Base-by-base conservation (phyloP, 2,113 vertebrate species). In the Syrmaticus mikado region DNA sequence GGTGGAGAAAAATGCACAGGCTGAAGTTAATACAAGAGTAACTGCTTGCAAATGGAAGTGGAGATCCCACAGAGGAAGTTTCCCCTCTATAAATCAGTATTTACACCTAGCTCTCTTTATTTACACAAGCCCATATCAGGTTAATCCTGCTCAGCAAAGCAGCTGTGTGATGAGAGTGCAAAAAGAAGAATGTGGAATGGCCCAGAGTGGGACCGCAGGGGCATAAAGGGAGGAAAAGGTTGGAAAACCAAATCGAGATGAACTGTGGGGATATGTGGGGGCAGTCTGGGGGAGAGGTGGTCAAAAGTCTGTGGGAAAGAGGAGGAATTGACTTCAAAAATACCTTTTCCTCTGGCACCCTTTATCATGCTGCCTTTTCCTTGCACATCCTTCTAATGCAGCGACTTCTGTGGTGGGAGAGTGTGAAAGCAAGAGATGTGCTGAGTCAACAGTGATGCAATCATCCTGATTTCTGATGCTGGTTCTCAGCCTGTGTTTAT, bases 281-380 rank as follows among this genome's bases (percentile, higher is more conserved):
- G 3, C 19, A 6, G 5, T 19, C n/a, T 27, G 25, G 15, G 25
- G 50, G 50, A 52, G 25, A 27, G 20, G 28, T 65, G 32, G 8
- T 57, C 71, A 71, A 0, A 28, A 72, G 53, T 61, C 62, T 40
- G 0, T 0, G 75, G 48, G 30, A 76, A 76, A 10, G 25, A 52
- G 50, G 25, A 52, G 50, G 9, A 52, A 52, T 5, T 52, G 7
- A 52, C 25, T 52, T 52, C 50, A 52, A 52, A 52, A 52, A 27
- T 0, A 3, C 5, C 0, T 65, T 87, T 71, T 64, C 22, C 25
- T 50, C 36, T 64, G 20, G 43, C 40, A 40, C 85, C 60, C 40
- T 83, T 19, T 57, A 5, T n/a, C 12, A 3, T 55, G 16, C 55
- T 46, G 21, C 32, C 19, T 79, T 89, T 80, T 61, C 58, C 67